Evolutionary conservation across 2,797 vertebrate species (phyloP).

Genomic region (Benthosema pterotum): DNA sequence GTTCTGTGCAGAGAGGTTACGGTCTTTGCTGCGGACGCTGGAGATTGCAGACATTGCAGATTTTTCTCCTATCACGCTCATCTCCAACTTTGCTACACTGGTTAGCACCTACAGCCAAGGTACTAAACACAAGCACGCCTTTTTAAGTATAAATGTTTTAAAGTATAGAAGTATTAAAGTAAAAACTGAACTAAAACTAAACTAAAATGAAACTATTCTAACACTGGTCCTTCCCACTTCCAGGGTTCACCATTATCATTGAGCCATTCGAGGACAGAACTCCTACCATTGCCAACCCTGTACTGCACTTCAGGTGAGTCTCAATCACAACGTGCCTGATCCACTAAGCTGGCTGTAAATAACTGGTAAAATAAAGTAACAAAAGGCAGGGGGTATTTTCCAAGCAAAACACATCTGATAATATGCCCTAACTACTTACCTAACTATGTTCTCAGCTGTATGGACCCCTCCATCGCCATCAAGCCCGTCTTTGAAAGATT

Average conservation of each 20-base stretch:
- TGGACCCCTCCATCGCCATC: slow-evolving; percentile 94
- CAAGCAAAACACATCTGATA: too few relatives aligned
- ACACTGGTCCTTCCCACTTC: background rate
- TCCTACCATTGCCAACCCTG: slow-evolving; percentile 89
- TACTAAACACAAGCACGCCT: slow-evolving; percentile 35
- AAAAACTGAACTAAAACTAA: background rate
- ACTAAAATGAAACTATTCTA: background rate
- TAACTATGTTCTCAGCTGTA: too few relatives aligned
- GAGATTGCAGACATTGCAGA: slow-evolving; percentile 90
- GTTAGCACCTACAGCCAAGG: slow-evolving; percentile 97
- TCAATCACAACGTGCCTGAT: background rate
- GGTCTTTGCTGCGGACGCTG: slow-evolving; percentile 87
- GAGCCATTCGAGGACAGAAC: slow-evolving; percentile 94
- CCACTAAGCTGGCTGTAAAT: too few relatives aligned
- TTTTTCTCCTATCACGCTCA: slow-evolving; percentile 90
- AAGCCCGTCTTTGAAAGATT: slow-evolving; percentile 93
- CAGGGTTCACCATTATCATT: slow-evolving; percentile 93
- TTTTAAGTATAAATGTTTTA: too few relatives aligned
- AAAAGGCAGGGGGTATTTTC: too few relatives aligned
- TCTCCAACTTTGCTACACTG: slow-evolving; percentile 92
- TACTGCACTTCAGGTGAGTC: slow-evolving; percentile 91
- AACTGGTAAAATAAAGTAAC: too few relatives aligned
- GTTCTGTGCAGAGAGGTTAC: slow-evolving; percentile 90
- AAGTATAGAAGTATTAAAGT: background rate
- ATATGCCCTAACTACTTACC: too few relatives aligned